Evolutionary conservation across 2,888 invertebrate genomes (phyloP).

Genomic region (Psylliodes chrysocephalus): DNA sequence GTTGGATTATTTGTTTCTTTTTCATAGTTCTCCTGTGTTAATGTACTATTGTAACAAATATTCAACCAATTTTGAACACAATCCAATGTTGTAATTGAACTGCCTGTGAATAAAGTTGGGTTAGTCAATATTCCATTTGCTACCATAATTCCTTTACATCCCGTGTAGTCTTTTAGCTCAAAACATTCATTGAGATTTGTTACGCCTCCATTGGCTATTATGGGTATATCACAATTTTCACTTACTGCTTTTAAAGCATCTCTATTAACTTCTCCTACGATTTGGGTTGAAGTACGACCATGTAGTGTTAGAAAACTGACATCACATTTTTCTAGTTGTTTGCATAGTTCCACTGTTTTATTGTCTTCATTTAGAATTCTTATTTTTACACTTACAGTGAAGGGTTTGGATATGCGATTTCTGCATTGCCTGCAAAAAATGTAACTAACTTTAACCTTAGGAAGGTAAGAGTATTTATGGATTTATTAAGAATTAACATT

Average conservation of each 20-base stretch:
- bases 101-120: slow-evolving; percentile 88
- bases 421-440: slow-evolving; percentile 68
- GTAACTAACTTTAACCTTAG: too few species aligned
- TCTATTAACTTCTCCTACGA: slow-evolving; percentile 77
- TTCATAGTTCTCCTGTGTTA: slow-evolving; percentile 51
- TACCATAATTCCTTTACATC: slow-evolving; percentile 89
- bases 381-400: slow-evolving; percentile 93
- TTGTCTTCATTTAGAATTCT: slow-evolving; percentile 78
- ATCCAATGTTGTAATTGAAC: slow-evolving; percentile 73
- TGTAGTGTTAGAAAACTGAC: slow-evolving; percentile 90
- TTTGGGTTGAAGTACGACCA: slow-evolving; percentile 87
- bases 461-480: too few species aligned
- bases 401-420: slow-evolving; percentile 76
- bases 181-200: slow-evolving; percentile 78
- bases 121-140: slow-evolving; percentile 92
- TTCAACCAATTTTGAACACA: slow-evolving; percentile 87
- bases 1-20: slow-evolving; percentile 28
- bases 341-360: slow-evolving; percentile 80
- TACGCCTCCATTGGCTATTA: slow-evolving; percentile 94
- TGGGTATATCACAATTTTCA: slow-evolving; percentile 78
- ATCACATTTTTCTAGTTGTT: slow-evolving; percentile 85
- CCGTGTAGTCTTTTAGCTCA: slow-evolving; percentile 72
- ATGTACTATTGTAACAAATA: slow-evolving; percentile 69
- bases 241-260: slow-evolving; percentile 78
- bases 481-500: too few species aligned